Evolutionary conservation across 1,140 invertebrate species (phyloP), one percentile per base, ranked within the genome.

Genomic region (Pteromalus puparum): DNA sequence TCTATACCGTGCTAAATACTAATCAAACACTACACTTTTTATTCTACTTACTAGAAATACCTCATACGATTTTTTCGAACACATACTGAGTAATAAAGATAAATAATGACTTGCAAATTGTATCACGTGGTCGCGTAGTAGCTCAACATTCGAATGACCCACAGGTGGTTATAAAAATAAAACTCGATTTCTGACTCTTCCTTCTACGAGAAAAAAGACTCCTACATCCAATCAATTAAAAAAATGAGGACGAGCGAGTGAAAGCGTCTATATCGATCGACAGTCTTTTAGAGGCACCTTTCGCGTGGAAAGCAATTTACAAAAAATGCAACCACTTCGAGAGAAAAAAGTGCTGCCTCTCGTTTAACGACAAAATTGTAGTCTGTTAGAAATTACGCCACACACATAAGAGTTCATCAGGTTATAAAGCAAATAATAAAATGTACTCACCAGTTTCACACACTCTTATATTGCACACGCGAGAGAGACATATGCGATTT

Each of bases 231-330:
- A 77, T 34, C 24, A 26, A 46, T 65, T 75, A 18, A 3, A 38
- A 65, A 42, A 53, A 75, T n/a, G n/a, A 26, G 10, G 38, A 74
- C 46, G 18, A 46, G 13, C 48, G n/a, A 82, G 70, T 75, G 73
- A 75, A 82, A 82, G 81, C 42, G 38, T 28, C 9, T 42, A 42
- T 42, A 42, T 74, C 13, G 48, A 82, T 75, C 7, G 65, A 5
- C 15, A 26, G 70, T 34, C 61, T 26, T 38, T 61, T 48, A 74
- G 48, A 81, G 48, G 30, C 5, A n/a, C 30, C n/a, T 70, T 61
- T 61, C 53, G 18, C 9, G 67, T 28, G 30, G 67, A 70, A 70
- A 70, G 67, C 28, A 9, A 5, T 70, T 70, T 30, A 70, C 28
- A 70, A 70, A 70, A 70, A 28, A 30, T 70, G 24, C 28, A 70